Conservation (phyloP, 2,888 invertebrate species). For the Drosophila heteroneura region DNA sequence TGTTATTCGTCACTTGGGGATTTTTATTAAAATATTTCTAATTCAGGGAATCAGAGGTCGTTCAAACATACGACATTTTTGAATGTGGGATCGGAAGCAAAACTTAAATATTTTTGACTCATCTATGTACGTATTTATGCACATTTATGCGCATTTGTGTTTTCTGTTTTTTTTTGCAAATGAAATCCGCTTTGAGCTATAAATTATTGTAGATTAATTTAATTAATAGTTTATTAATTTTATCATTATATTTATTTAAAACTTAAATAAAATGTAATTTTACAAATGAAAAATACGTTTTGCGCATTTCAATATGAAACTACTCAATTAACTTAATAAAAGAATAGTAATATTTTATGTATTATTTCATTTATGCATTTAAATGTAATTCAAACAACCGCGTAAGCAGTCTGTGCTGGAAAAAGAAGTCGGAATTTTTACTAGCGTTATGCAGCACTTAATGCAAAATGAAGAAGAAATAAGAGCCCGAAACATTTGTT, state of each 20-base stretch:
- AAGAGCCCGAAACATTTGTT: background rate
- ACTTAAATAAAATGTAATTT: background rate
- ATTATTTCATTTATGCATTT: background rate
- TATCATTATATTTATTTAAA: background rate
- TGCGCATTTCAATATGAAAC: background rate
- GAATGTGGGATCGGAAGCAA: background rate
- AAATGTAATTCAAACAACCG: constrained; percentile 19
- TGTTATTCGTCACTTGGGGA: constrained; percentile 33
- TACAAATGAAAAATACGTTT: background rate
- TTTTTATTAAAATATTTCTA: constrained; percentile 16
- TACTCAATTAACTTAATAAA: background rate
- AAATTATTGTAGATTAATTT: background rate
- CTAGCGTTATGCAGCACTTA: constrained; percentile 22
- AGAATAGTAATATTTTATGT: background rate
- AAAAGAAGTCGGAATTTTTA: background rate
- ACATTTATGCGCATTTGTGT: background rate
- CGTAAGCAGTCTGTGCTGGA: constrained; percentile 21
- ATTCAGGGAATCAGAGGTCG: background rate
- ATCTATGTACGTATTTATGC: background rate
- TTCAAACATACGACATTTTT: background rate
- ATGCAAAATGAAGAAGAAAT: background rate
- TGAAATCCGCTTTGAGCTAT: background rate
- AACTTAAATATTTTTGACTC: background rate
- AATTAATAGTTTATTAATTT: background rate
- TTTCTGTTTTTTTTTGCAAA: background rate